Base-by-base conservation (phyloP, 92 coral and sea anemone species). In the Meandrina meandrites region DNA sequence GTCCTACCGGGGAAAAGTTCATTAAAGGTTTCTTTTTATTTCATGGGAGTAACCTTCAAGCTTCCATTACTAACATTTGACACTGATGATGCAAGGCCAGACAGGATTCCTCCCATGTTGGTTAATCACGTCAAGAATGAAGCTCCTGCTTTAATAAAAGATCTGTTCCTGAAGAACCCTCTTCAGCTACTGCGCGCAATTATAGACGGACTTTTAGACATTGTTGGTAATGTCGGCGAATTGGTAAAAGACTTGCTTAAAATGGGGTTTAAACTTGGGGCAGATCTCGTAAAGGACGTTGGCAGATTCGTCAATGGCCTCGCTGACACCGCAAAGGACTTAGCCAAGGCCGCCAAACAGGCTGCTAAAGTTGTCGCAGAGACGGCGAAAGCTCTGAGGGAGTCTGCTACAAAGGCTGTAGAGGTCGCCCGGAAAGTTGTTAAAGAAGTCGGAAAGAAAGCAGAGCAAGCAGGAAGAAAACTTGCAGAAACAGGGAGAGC, bases 1-100 rank as follows among this genome's bases (percentile, higher is more conserved):
- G 66, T 78, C 13, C 40, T 89, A 70, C 94, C 94, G 0, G 94
- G 94, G 8, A 79, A 72, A 82, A 92, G 94, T 76, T 66, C 90
- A 15, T 10, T 89, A 1, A 68, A 60, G 62, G 84, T 84, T 27
- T 85, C 90, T 2, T 92, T 89, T 71, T 66, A 85, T 68, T 91
- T 91, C 70, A 88, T 88, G 57, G 92, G 89, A 37, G 53, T 28
- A 24, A 81, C 37, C 27, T 30, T 86, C 13, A 12, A 87, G 53
- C 81, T 89, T 31, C 89, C 94, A 18, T 64, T 45, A 45, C 62
- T 89, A 62, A 80, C 80, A 36, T 70, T 92, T 66, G 68, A 92
- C 72, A 73, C 90, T 48, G 67, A 53, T 11, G 85, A 92, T 54
- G 86, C 86, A 13, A 79, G 92, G 42, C 92, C 94, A n/a, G 90